Evolutionary conservation across 2,888 invertebrate species (phyloP).

Genomic region (Spodoptera picta): DNA sequence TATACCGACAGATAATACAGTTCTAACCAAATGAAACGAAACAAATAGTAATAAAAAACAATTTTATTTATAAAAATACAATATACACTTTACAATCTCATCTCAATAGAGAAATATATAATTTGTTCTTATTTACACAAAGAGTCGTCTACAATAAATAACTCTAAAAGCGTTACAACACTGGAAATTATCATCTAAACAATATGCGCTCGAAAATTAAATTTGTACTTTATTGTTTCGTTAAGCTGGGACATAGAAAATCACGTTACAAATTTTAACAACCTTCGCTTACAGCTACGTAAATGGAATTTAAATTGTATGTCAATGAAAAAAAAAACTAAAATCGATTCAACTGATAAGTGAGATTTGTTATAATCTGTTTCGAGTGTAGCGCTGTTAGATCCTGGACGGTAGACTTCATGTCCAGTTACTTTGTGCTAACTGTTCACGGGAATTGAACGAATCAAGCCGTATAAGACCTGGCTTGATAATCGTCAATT

Average conservation of each 20-base stretch:
- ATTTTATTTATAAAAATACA: conserved; percentile 81
- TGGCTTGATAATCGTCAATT: not conserved
- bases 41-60: conserved; percentile 62
- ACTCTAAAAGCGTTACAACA: conserved; percentile 67
- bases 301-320: no score
- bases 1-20: no score
- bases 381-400: no score
- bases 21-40: conserved; percentile 4
- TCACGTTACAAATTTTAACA: no score
- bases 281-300: no score
- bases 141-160: conserved; percentile 69
- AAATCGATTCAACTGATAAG: no score
- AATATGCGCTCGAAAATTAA: conserved; percentile 55
- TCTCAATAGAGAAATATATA: conserved; percentile 81
- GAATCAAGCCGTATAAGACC: no score
- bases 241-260: conserved; percentile 27
- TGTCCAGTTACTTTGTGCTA: no score
- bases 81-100: conserved; percentile 79
- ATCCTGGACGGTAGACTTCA: no score
- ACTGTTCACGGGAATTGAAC: not conserved
- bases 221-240: conserved; percentile 64
- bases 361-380: not conserved
- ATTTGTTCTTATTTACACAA: conserved; percentile 71
- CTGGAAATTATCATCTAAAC: conserved; percentile 55
- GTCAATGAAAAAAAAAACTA: no score